phyloP scores from a whole-genome alignment of 2,113 vertebrate species.

The Chelonoidis abingdonii region DNA sequence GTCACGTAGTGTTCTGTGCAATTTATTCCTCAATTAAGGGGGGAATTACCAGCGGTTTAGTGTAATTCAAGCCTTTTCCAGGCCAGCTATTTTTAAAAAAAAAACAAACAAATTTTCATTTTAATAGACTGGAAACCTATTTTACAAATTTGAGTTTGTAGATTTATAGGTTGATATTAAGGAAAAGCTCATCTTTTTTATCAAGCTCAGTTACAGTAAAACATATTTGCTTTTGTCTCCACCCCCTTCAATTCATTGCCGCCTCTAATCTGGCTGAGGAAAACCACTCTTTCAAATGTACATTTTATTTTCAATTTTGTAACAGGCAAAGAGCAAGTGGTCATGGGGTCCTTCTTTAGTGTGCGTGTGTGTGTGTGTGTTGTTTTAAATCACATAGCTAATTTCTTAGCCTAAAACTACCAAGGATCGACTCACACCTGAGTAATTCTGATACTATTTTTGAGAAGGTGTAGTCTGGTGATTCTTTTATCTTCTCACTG shows the following conservation, averaged over 20 bases:
- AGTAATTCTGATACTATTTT: too few species aligned
- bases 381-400: too few species aligned
- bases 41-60: rapidly evolving
- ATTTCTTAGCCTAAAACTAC: too few species aligned
- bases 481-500: too few species aligned
- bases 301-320: background rate
- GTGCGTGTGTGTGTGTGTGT: too few species aligned
- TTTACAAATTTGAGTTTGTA: too few species aligned
- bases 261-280: background rate
- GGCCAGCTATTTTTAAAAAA: background rate
- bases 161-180: too few species aligned
- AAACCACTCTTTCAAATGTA: background rate
- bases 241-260: background rate
- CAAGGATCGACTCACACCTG: too few species aligned
- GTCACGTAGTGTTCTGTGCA: background rate
- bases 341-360: background rate
- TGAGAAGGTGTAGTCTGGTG: too few species aligned
- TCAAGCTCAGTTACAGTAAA: too few species aligned
- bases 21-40: background rate
- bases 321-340: background rate
- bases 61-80: background rate
- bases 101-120: background rate
- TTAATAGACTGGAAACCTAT: background rate
- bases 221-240: background rate
- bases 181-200: too few species aligned